Conservation (phyloP, 2,113 vertebrate species). For the Melospiza melodia region DNA sequence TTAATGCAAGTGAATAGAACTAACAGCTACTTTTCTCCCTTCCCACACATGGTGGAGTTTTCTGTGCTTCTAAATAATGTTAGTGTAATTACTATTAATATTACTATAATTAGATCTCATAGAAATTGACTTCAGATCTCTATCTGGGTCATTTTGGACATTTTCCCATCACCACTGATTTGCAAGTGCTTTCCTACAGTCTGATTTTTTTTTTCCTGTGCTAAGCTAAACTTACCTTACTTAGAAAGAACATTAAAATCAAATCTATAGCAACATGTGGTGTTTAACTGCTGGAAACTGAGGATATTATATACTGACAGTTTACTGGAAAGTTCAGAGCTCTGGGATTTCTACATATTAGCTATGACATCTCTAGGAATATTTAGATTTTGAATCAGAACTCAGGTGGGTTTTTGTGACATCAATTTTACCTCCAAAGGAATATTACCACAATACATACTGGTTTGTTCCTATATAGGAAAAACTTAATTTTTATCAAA, state of each 20-base stretch:
- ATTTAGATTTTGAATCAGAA: background rate
- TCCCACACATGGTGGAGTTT: background rate
- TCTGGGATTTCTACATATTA: background rate
- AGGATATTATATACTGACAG: background rate
- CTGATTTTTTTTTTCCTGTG: background rate
- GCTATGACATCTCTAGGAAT: background rate
- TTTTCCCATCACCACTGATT: background rate
- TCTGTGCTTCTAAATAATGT: background rate
- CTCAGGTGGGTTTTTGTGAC: background rate
- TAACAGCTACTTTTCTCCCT: background rate
- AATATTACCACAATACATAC: background rate
- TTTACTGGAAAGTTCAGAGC: background rate
- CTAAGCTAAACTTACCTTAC: background rate
- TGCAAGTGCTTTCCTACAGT: background rate
- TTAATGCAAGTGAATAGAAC: background rate
- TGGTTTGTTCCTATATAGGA: background rate
- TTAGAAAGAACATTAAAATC: background rate
- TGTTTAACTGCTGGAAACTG: background rate
- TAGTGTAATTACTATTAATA: background rate
- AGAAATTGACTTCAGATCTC: background rate
- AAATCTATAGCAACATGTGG: background rate
- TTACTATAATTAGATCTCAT: background rate
- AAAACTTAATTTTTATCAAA: background rate
- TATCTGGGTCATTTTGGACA: background rate
- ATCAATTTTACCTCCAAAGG: background rate